Base-by-base conservation (phyloP, 2,888 invertebrate genomes). In the Drosophila macrospina region DNA sequence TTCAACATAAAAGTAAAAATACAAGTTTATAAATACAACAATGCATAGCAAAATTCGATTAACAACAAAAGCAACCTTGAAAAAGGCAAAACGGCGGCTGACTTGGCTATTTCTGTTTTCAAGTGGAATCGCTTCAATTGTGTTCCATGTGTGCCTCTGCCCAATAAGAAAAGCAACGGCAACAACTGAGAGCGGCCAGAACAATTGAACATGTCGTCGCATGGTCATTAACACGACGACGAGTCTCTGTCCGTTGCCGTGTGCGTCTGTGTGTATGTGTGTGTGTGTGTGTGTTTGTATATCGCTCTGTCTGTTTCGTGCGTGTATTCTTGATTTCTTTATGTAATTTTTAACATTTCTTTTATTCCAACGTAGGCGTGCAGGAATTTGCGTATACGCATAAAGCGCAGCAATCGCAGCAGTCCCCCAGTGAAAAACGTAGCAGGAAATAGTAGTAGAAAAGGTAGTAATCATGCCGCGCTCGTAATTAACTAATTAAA, bases 41-140 rank as follows among this genome's bases (percentile, higher is more conserved):
- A 45, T 24, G 54, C 50, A 48, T 37, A 32, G 69, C 73, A 69
- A 78, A 62, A 81, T 83, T 81, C 87, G 81, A 86, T 86, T 71
- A 80, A 79, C 75, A 83, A 82, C 80, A 83, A 78, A 69, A 72
- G 76, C 83, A 83, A 83, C 87, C 87, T 83, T 83, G 83, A 83
- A 86, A 78, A 72, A 74, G 74, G 81, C 81, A 84, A 59, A 57
- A 41, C 66, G 16, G 32, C 68, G 60, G 50, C 50, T 54, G 75
- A 55, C 52, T 69, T 69, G 63, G 74, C 86, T 80, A 88, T 85
- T 85, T 85, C 66, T 78, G 50, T 52, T 54, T 52, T 55, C 44
- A 72, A 62, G 68, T 84, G 63, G 74, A 77, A 71, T 62, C 65
- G 64, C 64, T 79, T 66, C 69, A 79, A 74, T 69, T 66, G 88